Evolutionary conservation across 2,113 vertebrate species (phyloP).

Genomic region (Copsychus sechellarum): DNA sequence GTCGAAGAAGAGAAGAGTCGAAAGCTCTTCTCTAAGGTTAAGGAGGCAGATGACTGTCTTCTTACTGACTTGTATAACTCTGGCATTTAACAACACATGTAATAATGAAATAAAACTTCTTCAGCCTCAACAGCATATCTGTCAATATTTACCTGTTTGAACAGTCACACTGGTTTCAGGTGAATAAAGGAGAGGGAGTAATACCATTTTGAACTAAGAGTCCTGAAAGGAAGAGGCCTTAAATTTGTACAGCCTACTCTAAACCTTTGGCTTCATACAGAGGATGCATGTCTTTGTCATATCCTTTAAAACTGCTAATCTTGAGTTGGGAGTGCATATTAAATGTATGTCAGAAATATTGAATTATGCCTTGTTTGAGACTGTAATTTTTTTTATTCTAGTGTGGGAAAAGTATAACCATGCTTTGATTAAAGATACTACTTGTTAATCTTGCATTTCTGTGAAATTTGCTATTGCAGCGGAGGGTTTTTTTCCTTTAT

Average conservation of each 20-base stretch:
- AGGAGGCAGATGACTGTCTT: neutral
- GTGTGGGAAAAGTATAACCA: rapidly evolving
- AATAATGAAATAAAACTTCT: neutral
- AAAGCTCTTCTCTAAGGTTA: neutral
- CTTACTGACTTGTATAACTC: neutral
- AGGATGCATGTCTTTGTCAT: neutral
- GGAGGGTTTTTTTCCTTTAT: neutral
- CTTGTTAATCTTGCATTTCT: neutral
- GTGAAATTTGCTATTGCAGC: neutral
- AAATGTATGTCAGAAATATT: neutral
- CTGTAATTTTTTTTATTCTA: neutral
- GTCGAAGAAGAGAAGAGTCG: too few relatives aligned
- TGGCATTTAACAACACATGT: neutral
- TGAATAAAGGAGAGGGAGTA: neutral
- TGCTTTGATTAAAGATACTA: neutral
- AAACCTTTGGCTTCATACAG: neutral
- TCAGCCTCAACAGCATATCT: neutral
- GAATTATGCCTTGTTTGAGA: neutral
- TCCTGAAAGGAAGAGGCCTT: neutral
- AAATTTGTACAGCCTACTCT: neutral
- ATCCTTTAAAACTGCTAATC: neutral
- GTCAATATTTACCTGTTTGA: neutral
- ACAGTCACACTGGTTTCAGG: neutral
- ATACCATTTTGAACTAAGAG: neutral
- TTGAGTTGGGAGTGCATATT: neutral